Evolutionary conservation across 2,113 vertebrate species (phyloP).

Genomic region (Siniperca chuatsi): DNA sequence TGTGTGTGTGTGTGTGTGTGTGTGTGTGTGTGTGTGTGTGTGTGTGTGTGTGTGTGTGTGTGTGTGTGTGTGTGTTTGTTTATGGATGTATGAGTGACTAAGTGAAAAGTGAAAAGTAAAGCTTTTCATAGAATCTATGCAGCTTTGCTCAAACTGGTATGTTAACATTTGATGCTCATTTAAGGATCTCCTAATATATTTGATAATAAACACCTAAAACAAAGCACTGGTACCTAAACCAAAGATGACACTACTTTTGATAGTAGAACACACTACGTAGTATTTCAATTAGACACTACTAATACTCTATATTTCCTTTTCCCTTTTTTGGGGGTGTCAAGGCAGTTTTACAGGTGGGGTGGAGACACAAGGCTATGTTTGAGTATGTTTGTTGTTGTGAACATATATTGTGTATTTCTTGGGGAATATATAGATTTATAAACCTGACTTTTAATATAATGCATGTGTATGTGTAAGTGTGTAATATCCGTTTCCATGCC

Average conservation of each 20-base stretch:
- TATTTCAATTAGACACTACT: neutral
- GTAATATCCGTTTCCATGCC: neutral
- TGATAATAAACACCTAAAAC: neutral
- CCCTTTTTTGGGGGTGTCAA: neutral
- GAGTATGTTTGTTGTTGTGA: neutral
- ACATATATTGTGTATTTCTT: neutral
- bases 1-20: slow-evolving; percentile 40
- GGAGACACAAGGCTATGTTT: no score
- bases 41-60: slow-evolving; percentile 40
- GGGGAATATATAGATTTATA: neutral
- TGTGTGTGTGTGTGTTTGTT: slow-evolving; percentile 14
- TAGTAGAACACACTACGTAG: neutral
- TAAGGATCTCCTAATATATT: neutral
- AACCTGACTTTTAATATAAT: neutral
- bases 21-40: slow-evolving; percentile 36
- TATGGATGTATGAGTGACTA: neutral
- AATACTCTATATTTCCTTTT: neutral
- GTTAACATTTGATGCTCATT: neutral
- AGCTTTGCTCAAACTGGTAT: neutral
- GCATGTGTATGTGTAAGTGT: no score
- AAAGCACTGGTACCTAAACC: neutral
- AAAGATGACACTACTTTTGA: neutral
- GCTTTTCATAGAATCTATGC: slow-evolving; percentile 23
- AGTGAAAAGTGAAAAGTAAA: slow-evolving; percentile 18
- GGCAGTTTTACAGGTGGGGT: no score